Conservation (phyloP, 2,797 vertebrate genomes). For the Sebastes elongatus region DNA sequence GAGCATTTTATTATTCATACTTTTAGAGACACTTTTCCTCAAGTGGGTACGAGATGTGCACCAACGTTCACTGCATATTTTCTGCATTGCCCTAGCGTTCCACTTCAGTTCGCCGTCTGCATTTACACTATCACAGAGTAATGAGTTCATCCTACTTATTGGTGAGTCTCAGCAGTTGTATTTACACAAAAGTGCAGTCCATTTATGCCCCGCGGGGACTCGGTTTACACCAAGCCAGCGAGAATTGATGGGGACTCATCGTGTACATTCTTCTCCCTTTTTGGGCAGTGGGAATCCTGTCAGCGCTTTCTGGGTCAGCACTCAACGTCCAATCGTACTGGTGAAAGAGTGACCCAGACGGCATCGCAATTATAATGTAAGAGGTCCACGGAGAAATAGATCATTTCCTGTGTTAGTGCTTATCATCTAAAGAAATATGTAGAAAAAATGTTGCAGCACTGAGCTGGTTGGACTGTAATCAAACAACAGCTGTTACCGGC, state of each 20-base stretch:
- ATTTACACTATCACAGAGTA: constrained; percentile 40
- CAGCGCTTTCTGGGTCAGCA: constrained; percentile 47
- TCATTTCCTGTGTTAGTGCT: constrained; percentile 12
- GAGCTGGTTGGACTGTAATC: background rate
- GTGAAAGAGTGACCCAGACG: constrained; percentile 1
- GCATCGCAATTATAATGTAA: background rate
- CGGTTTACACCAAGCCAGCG: constrained; percentile 73
- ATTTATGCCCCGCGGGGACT: constrained; percentile 67
- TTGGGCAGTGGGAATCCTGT: constrained; percentile 72
- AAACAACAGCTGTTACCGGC: background rate
- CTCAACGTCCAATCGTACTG: constrained; percentile 8
- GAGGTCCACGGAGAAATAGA: background rate
- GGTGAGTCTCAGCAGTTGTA: constrained; percentile 42
- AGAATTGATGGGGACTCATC: constrained; percentile 62
- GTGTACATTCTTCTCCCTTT: constrained; percentile 83
- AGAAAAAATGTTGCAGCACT: background rate
- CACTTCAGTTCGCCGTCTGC: constrained; percentile 11
- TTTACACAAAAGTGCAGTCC: constrained; percentile 71
- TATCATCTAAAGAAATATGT: background rate
- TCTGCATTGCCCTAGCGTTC: background rate
- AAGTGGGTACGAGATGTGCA: background rate
- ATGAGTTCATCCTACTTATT: constrained; percentile 31
- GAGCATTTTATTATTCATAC: background rate
- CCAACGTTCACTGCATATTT: constrained; percentile 5
- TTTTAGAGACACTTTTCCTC: background rate